Conservation (phyloP, 2,113 vertebrate genomes). For the Lasiurus borealis region DNA sequence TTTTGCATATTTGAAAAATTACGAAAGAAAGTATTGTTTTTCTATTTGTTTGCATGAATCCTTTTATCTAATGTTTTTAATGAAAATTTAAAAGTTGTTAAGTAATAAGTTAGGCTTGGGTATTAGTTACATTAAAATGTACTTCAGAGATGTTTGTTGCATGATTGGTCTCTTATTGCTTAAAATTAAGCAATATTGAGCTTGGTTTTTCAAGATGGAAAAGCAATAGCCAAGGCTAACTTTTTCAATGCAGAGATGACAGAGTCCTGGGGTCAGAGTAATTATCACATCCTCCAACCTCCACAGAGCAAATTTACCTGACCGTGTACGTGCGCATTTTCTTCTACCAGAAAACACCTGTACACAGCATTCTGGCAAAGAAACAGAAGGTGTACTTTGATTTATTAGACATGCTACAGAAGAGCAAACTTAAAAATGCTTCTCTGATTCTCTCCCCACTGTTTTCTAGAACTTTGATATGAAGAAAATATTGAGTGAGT, state of each 20-base stretch:
- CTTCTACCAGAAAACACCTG: background rate
- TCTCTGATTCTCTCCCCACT: constrained; percentile 35
- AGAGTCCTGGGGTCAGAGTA: background rate
- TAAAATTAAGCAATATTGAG: no score
- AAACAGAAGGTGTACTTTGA: background rate
- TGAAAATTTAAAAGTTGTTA: background rate
- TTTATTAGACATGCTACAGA: background rate
- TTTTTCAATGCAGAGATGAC: background rate
- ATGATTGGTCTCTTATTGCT: background rate
- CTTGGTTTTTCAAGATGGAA: background rate
- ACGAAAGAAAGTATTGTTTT: background rate
- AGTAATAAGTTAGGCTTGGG: background rate
- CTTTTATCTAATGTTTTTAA: background rate
- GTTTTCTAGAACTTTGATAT: constrained; percentile 12
- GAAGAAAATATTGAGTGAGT: background rate
- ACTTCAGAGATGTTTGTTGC: background rate
- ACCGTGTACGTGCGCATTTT: background rate
- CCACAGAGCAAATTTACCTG: background rate
- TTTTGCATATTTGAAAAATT: constrained; percentile 22
- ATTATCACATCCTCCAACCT: background rate
- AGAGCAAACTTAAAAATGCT: background rate
- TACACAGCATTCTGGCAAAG: background rate
- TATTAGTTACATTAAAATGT: background rate
- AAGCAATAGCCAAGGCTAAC: background rate
- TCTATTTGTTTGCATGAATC: background rate